phyloP scores from a whole-genome alignment of 2,113 vertebrate genomes.

The Scortum barcoo region DNA sequence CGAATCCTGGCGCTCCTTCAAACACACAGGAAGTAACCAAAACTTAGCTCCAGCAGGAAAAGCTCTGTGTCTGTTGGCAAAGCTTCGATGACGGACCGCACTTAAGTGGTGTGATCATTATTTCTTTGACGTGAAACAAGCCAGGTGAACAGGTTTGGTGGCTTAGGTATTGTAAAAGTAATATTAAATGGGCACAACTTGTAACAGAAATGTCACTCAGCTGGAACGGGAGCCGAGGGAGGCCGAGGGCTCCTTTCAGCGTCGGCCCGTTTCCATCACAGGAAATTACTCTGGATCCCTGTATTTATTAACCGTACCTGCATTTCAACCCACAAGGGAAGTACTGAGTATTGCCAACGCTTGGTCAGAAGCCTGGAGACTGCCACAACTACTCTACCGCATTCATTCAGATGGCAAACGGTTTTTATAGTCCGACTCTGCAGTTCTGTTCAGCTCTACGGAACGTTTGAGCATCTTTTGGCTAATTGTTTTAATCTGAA shows the following conservation, averaged over 20 bases:
- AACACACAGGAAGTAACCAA: neutral
- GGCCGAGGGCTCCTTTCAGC: neutral
- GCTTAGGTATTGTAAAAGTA: neutral
- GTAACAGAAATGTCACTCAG: neutral
- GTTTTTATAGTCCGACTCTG: no score
- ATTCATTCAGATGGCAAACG: neutral
- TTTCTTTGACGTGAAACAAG: neutral
- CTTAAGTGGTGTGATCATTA: conserved; percentile 2
- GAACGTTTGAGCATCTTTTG: no score
- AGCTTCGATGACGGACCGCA: conserved; percentile 18
- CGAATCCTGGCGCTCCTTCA: neutral
- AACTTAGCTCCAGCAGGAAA: neutral
- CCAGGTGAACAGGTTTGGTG: conserved; percentile 17
- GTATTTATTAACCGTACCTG: neutral
- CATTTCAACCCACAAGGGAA: neutral
- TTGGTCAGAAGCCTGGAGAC: neutral
- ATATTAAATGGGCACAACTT: no score
- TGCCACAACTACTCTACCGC: neutral
- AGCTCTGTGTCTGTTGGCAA: neutral
- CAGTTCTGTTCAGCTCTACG: no score
- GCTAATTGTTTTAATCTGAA: no score
- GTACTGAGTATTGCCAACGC: neutral
- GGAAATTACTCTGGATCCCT: neutral
- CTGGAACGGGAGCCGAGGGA: neutral
- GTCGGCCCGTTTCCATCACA: neutral